These are phyloP conservation scores for Dryocosmus kuriphilus DNA, from an alignment of 2,888 invertebrate genomes.

Conservation along the genomic window DNA sequence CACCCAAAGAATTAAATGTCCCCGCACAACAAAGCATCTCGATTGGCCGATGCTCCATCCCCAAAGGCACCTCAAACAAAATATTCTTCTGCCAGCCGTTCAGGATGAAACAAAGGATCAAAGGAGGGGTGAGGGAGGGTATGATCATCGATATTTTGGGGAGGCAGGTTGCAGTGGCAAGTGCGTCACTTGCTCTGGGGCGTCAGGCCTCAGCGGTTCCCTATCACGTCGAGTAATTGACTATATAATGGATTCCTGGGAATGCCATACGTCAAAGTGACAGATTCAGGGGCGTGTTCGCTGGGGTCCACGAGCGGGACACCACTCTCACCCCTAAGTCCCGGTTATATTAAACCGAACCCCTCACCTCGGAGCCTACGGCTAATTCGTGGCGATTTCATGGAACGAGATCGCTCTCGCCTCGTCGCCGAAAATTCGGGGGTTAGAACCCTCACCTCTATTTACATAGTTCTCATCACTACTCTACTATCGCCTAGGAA, in stretches of 20 bases:
- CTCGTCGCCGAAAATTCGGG: conserved; percentile 17
- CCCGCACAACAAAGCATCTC: neutral
- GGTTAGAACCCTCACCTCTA: conserved; percentile 32
- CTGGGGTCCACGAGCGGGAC: conserved; percentile 49
- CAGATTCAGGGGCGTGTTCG: conserved; percentile 68
- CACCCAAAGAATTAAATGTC: conserved; percentile 1
- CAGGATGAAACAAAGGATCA: conserved; percentile 3
- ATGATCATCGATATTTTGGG: conserved; percentile 53
- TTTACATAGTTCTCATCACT: conserved; percentile 39
- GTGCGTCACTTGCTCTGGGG: conserved; percentile 51
- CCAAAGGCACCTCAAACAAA: neutral
- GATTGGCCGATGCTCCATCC: neutral
- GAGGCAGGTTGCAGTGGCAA: conserved; percentile 52
- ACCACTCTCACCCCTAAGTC: conserved; percentile 47
- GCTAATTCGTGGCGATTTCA: conserved; percentile 70
- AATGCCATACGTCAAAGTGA: conserved; percentile 77
- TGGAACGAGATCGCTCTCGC: conserved; percentile 56
- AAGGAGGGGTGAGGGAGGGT: conserved; percentile 35
- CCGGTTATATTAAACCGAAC: conserved; percentile 66
- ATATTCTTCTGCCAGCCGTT: neutral
- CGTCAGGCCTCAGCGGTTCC: conserved; percentile 58
- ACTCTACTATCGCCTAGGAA: conserved; percentile 10
- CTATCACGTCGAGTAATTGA: conserved; percentile 75
- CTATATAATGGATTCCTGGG: conserved; percentile 77
- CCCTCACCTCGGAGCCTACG: conserved; percentile 54